These are phyloP conservation scores for Netelia inedita DNA, from an alignment of 2,888 invertebrate species.

Conservation along the genomic window DNA sequence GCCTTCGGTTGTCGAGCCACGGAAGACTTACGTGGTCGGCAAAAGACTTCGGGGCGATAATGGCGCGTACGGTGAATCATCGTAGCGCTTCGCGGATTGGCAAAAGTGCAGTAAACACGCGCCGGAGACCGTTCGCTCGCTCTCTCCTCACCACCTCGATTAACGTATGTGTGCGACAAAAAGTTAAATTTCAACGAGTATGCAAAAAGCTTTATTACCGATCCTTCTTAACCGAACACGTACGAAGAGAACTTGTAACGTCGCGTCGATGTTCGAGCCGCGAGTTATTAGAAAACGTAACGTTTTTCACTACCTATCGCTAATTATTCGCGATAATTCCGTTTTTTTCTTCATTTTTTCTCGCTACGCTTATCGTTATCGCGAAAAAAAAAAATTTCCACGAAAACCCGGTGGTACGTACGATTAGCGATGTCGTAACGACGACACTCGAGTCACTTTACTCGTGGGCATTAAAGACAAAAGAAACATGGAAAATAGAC, in stretches of 20 bases:
- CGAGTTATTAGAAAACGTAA: not conserved
- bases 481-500: not conserved
- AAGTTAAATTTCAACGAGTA: conserved; percentile 13
- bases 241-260: no score
- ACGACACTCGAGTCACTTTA: not conserved
- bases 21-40: conserved; percentile 36
- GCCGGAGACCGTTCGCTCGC: not conserved
- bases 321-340: conserved; percentile 28
- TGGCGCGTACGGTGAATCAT: conserved; percentile 48
- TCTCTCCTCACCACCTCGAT: not conserved
- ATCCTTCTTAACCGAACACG: no score
- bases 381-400: conserved; percentile 7
- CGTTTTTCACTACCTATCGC: conserved; percentile 18
- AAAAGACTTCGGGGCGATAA: conserved; percentile 35
- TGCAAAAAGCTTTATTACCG: not conserved
- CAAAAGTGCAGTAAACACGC: conserved; percentile 29
- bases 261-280: no score
- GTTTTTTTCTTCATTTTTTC: conserved; percentile 13
- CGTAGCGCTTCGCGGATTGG: conserved; percentile 14
- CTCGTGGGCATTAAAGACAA: conserved; percentile 15
- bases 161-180: conserved; percentile 5
- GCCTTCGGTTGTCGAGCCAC: not conserved
- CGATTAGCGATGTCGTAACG: conserved; percentile 5
- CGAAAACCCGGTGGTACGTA: not conserved
- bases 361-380: conserved; percentile 26